Evolutionary conservation across 2,113 vertebrate genomes (phyloP), one percentile per base, ranked within the genome.

Genomic region (Stercorarius parasiticus): DNA sequence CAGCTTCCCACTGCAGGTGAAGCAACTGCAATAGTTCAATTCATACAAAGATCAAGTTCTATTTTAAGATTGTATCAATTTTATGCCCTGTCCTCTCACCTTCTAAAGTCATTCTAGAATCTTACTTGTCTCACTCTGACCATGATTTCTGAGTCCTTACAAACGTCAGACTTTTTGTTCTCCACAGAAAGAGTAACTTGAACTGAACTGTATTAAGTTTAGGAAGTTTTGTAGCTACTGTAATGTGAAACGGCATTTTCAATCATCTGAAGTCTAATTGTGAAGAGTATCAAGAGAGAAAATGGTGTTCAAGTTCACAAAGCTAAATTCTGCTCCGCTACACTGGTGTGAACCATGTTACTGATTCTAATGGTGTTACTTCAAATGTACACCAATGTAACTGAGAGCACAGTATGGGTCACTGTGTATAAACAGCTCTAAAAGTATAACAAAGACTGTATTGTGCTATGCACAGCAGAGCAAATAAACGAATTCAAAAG

Each of bases 401-500:
- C 10, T 19, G 50, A 86, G 91, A 87, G 78, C 82, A 96, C 86
- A 94, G 90, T 80, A 90, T 16, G 87, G 87, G 96, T 90, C 84
- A 83, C 87, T 76, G 74, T 52, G 67, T 64, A 96, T 69, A 92
- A 97, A 95, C 70, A 89, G 89, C 82, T 94, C 95, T 78, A 22
- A 53, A 94, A 88, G 88, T 85, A 56, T 67, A 98, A 98, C 98
- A 98, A 98, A 98, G 98, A 43, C 93, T 27, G 94, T 64, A 98
- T 98, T 98, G 97, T 98, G 93, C 97, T 96, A 36, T 26, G 58
- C 62, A 61, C 22, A 29, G 97, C 96, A 93, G 94, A 97, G 94
- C 97, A 95, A 98, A 94, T 97, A 97, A 98, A 97, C 23, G 30
- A 97, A 97, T 96, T 97, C 98, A 97, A 95, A 97, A 98, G 98